Percentiles rank a stretch among this genome's conserved stretches.
phyloP scores from a whole-genome alignment of 2,888 invertebrate species.

The Eupelmus urozonus region DNA sequence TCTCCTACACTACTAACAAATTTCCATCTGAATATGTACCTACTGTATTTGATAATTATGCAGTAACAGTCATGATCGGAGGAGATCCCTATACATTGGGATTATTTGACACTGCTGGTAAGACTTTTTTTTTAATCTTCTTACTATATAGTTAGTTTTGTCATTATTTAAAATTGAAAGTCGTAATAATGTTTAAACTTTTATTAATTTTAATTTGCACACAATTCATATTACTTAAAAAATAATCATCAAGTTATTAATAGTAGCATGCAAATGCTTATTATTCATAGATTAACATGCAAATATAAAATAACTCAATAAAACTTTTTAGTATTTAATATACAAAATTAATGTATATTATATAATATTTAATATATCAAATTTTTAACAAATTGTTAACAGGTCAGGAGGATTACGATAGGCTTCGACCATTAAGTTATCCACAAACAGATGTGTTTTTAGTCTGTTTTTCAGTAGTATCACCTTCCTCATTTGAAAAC shows the following conservation, averaged over 20 bases:
- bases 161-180: too few species aligned
- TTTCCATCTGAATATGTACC: slow-evolving; percentile 97
- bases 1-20: slow-evolving; percentile 94
- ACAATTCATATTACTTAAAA: too few species aligned
- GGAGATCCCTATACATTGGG: slow-evolving; percentile 99
- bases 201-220: not conserved
- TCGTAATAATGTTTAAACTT: not conserved
- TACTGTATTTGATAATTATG: slow-evolving; percentile 98
- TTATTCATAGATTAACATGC: too few species aligned
- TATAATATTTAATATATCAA: slow-evolving; percentile 16
- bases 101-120: slow-evolving; percentile 93
- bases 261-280: too few species aligned
- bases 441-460: slow-evolving; percentile 99
- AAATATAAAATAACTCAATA: slow-evolving; percentile 13
- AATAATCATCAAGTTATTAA: too few species aligned
- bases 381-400: slow-evolving; percentile 66
- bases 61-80: slow-evolving; percentile 99
- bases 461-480: slow-evolving; percentile 99
- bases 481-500: slow-evolving; percentile 99
- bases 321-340: not conserved
- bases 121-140: not conserved
- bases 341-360: not conserved
- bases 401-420: slow-evolving; percentile 98
- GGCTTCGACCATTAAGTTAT: slow-evolving; percentile 96
- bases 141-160: too few species aligned